phyloP scores from a whole-genome alignment of 2,113 vertebrate species.

The Pterophyllum scalare region DNA sequence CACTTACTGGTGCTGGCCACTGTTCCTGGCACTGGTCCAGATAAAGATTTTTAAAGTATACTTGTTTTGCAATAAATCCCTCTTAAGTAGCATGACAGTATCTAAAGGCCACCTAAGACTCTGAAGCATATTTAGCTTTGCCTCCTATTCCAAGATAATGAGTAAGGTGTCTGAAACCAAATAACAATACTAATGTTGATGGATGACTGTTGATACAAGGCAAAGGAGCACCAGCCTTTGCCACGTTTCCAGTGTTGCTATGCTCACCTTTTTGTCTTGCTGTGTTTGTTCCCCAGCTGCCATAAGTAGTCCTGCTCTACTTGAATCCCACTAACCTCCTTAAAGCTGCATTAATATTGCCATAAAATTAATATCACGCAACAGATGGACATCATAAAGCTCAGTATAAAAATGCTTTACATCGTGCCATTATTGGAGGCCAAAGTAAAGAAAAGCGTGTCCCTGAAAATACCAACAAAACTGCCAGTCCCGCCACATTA shows the following conservation, averaged over 20 bases:
- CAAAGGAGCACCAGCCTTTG: constrained; percentile 44
- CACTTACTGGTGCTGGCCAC: constrained; percentile 34
- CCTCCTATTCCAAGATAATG: constrained; percentile 54
- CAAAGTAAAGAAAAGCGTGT: constrained; percentile 40
- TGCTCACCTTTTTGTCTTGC: constrained; percentile 10
- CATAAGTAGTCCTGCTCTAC: not conserved
- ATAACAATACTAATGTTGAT: constrained; percentile 73
- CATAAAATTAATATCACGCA: constrained; percentile 16
- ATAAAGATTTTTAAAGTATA: constrained; percentile 71
- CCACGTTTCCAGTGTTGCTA: constrained; percentile 49
- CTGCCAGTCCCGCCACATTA: not conserved
- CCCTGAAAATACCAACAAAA: constrained; percentile 39
- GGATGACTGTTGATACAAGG: constrained; percentile 66
- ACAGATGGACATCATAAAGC: constrained; percentile 40
- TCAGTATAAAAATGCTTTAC: constrained; percentile 32
- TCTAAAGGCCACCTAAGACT: constrained; percentile 67
- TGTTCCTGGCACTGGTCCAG: constrained; percentile 57
- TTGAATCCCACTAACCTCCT: constrained; percentile 44
- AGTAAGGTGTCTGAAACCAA: constrained; percentile 64
- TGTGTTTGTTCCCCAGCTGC: not conserved
- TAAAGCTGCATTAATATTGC: constrained; percentile 52
- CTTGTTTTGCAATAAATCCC: constrained; percentile 74
- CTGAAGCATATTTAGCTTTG: constrained; percentile 44
- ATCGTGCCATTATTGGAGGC: constrained; percentile 14
- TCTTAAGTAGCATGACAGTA: constrained; percentile 72